phyloP scores from a whole-genome alignment of 2,113 vertebrate genomes.

The Odocoileus hemionus region DNA sequence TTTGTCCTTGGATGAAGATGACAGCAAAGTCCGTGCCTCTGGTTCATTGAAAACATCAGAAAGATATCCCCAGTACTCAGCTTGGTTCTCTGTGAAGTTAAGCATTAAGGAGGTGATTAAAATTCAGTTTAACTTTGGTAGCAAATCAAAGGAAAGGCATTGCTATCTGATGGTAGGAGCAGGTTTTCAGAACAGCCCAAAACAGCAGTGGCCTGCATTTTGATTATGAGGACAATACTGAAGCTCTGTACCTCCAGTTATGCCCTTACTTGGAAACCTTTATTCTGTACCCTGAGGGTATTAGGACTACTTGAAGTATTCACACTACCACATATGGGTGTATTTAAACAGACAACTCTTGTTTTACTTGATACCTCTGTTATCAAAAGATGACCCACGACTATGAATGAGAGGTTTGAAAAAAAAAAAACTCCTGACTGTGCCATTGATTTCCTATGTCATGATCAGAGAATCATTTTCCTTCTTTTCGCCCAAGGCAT shows the following conservation, averaged over 20 bases:
- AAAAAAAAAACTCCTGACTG: background rate
- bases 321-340: background rate
- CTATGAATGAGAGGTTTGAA: background rate
- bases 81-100: slow-evolving; percentile 54
- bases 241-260: background rate
- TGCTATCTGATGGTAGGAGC: slow-evolving; percentile 19
- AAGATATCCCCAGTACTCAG: slow-evolving; percentile 39
- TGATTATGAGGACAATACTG: background rate
- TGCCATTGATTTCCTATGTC: background rate
- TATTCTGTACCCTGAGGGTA: background rate
- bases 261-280: background rate
- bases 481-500: background rate
- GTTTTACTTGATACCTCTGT: background rate
- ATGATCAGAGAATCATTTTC: slow-evolving; percentile 11
- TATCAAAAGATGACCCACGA: background rate
- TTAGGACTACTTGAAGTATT: background rate
- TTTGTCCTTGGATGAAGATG: slow-evolving; percentile 76
- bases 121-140: slow-evolving; percentile 69
- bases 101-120: slow-evolving; percentile 68
- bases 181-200: slow-evolving; percentile 12
- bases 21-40: slow-evolving; percentile 65
- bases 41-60: slow-evolving; percentile 71
- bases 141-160: slow-evolving; percentile 65
- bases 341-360: background rate
- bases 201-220: background rate